phyloP scores from a whole-genome alignment of 1,140 invertebrate species.

The Aplysia californica region DNA sequence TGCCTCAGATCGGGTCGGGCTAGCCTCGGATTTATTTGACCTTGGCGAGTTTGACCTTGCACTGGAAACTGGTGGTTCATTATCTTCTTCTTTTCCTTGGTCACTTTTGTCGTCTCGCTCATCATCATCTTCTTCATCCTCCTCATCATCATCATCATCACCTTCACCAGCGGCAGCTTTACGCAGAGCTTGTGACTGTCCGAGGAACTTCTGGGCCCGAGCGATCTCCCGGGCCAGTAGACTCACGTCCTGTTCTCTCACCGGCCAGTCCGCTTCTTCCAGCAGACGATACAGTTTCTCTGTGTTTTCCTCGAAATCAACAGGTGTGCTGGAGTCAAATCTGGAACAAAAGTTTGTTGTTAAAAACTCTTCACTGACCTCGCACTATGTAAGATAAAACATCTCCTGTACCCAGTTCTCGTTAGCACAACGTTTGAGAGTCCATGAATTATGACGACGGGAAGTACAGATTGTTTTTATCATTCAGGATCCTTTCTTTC shows the following conservation, averaged over 20 bases:
- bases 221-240: constrained; percentile 63
- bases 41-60: background rate
- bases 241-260: constrained; percentile 75
- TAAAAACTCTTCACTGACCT: background rate
- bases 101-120: background rate
- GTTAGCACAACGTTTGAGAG: background rate
- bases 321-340: constrained; percentile 42
- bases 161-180: constrained; percentile 28
- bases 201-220: constrained; percentile 46
- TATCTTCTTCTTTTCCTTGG: background rate
- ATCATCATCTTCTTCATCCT: background rate
- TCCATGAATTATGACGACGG: background rate
- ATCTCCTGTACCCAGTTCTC: background rate
- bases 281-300: constrained; percentile 40
- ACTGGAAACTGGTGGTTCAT: too few relatives aligned
- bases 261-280: constrained; percentile 73
- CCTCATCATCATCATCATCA: background rate
- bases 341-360: constrained; percentile 27
- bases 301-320: constrained; percentile 50
- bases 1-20: background rate
- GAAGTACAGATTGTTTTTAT: too few relatives aligned
- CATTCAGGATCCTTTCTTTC: too few relatives aligned
- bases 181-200: constrained; percentile 51
- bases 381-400: background rate
- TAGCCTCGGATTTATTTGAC: background rate